Evolutionary conservation across 2,888 invertebrate species (phyloP).

Genomic region (Parnassius glacialis): DNA sequence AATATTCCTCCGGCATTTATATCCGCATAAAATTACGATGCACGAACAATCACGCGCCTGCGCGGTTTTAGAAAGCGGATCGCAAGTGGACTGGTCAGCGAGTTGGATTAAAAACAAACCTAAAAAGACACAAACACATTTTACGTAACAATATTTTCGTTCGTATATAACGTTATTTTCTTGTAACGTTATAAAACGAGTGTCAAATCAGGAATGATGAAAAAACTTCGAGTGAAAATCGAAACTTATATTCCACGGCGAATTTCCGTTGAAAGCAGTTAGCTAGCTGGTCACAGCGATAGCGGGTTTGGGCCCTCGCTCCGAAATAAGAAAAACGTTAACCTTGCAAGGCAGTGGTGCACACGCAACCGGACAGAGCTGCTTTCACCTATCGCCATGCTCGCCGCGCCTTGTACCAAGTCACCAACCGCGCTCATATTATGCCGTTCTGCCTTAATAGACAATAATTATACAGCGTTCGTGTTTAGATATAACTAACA

Average conservation of each 20-base stretch:
- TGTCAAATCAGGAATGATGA: conserved; percentile 2
- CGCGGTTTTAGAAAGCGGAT: conserved; percentile 72
- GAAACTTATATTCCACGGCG: conserved; percentile 56
- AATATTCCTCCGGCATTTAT: conserved; percentile 46
- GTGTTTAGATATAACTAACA: not conserved
- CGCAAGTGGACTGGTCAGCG: conserved; percentile 62
- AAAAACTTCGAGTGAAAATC: conserved; percentile 42
- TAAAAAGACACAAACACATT: conserved; percentile 44
- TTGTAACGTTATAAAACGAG: conserved; percentile 6
- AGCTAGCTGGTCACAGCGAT: conserved; percentile 41
- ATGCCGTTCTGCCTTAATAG: conserved; percentile 56
- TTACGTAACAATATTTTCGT: conserved; percentile 42
- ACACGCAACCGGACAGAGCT: conserved; percentile 57
- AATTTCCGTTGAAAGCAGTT: conserved; percentile 65
- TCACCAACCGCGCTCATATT: conserved; percentile 22
- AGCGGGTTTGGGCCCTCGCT: conserved; percentile 58
- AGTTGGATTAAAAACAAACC: conserved; percentile 52
- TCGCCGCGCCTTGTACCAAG: conserved; percentile 39
- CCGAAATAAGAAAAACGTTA: conserved; percentile 75
- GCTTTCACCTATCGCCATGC: conserved; percentile 71
- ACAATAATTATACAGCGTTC: conserved; percentile 44
- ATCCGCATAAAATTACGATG: conserved; percentile 58
- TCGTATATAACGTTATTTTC: too few relatives aligned
- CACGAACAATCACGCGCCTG: conserved; percentile 55
- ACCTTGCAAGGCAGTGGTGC: conserved; percentile 66